Evolutionary conservation across 2,113 vertebrate genomes (phyloP).

Genomic region (Vombatus ursinus): DNA sequence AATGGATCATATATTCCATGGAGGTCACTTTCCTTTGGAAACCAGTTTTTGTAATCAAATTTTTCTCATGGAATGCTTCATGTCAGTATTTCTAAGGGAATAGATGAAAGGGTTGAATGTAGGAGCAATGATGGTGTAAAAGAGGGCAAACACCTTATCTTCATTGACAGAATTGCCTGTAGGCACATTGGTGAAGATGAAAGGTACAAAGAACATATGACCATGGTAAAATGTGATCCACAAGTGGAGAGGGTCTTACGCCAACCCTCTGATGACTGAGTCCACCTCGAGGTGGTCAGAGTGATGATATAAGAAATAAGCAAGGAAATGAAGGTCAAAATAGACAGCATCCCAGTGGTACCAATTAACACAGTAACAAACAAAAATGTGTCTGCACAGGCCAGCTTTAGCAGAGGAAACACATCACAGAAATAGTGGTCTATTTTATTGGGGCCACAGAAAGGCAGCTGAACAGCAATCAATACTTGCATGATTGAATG

Average conservation of each 20-base stretch:
- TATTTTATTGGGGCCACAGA: constrained; percentile 49
- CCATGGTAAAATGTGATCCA: background rate
- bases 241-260: background rate
- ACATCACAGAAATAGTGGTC: constrained; percentile 65
- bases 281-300: background rate
- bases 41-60: constrained; percentile 23
- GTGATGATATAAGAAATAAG: background rate
- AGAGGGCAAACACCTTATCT: constrained; percentile 34
- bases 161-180: background rate
- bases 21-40: background rate
- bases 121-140: constrained; percentile 38
- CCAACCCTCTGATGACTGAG: background rate
- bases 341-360: constrained; percentile 7
- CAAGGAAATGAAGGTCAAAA: background rate
- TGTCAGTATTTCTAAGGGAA: constrained; percentile 55
- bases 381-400: constrained; percentile 36
- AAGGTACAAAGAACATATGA: background rate
- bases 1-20: background rate
- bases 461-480: constrained; percentile 48
- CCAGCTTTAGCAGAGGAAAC: constrained; percentile 58
- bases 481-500: constrained; percentile 36
- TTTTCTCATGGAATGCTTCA: constrained; percentile 52
- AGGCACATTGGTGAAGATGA: background rate
- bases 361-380: background rate
- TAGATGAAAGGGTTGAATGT: constrained; percentile 66